Conservation (phyloP, 2,797 vertebrate genomes). For the Halcyon badia region DNA sequence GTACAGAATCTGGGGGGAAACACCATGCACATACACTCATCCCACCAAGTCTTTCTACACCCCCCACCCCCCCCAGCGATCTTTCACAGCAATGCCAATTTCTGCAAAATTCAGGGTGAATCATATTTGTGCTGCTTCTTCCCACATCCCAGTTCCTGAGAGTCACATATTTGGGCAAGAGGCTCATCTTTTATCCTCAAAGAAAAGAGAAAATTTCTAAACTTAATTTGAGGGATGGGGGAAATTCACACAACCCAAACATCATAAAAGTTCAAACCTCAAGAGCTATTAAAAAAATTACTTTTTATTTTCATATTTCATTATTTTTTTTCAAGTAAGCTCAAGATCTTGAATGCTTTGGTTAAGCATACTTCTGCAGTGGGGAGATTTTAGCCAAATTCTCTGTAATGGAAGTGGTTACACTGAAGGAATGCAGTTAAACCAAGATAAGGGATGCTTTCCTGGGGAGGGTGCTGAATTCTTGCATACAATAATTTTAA, state of each 20-base stretch:
- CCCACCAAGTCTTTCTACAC: neutral
- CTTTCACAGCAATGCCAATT: neutral
- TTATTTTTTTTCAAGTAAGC: neutral
- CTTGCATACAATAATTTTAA: neutral
- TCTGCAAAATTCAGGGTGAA: conserved; percentile 5
- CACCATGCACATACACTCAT: neutral
- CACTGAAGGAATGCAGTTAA: conserved; percentile 16
- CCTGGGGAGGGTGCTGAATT: conserved; percentile 22
- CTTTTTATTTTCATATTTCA: neutral
- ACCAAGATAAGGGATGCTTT: conserved; percentile 13
- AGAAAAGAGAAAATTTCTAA: neutral
- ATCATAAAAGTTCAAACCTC: neutral
- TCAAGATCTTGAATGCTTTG: neutral
- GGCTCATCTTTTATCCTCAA: conserved; percentile 14
- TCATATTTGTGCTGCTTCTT: neutral
- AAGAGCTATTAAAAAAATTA: neutral
- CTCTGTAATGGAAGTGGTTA: neutral
- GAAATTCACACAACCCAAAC: neutral
- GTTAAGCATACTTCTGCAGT: neutral
- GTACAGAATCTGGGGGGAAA: neutral
- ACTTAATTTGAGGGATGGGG: neutral
- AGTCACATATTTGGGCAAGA: neutral
- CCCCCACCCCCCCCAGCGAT: neutral
- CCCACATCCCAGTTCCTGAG: neutral
- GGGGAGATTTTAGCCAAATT: neutral